A percentile compares a stretch with the other conserved stretches of the same genome.
These are phyloP conservation scores for Drosophila gunungcola DNA, from an alignment of 1,140 invertebrate species.

Conservation along the genomic window DNA sequence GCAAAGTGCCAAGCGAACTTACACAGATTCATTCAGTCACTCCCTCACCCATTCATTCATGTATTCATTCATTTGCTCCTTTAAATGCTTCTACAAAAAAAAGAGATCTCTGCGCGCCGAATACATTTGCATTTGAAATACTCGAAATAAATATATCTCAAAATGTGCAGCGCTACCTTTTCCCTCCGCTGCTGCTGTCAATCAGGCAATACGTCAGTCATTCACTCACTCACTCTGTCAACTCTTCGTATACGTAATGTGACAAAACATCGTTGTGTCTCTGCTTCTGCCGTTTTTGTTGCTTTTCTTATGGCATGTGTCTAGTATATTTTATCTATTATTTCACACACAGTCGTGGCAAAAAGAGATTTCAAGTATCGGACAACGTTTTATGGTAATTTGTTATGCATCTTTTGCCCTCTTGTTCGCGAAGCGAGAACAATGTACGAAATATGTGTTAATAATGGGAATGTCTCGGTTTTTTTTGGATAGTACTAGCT, in stretches of 20 bases:
- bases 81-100: conserved; percentile 36
- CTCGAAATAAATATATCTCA: conserved; percentile 76
- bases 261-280: conserved; percentile 59
- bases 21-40: conserved; percentile 69
- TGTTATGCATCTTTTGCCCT: conserved; percentile 70
- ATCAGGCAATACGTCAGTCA: conserved; percentile 76
- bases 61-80: conserved; percentile 53
- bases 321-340: conserved; percentile 54
- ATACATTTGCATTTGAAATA: conserved; percentile 77
- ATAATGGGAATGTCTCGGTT: conserved; percentile 31
- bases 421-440: conserved; percentile 56
- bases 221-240: conserved; percentile 61
- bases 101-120: conserved; percentile 26
- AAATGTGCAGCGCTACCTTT: conserved; percentile 61
- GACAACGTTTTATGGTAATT: conserved; percentile 70
- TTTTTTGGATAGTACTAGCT: conserved; percentile 11
- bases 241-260: conserved; percentile 76
- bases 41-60: conserved; percentile 32
- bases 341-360: conserved; percentile 33
- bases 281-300: conserved; percentile 44
- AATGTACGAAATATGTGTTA: conserved; percentile 40
- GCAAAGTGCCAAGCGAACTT: conserved; percentile 78
- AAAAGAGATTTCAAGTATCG: conserved; percentile 40
- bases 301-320: conserved; percentile 41
- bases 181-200: conserved; percentile 64